Evolutionary conservation across 2,888 invertebrate species (phyloP), one percentile per base, ranked within the genome.

Genomic region (Stenodema calcarata): DNA sequence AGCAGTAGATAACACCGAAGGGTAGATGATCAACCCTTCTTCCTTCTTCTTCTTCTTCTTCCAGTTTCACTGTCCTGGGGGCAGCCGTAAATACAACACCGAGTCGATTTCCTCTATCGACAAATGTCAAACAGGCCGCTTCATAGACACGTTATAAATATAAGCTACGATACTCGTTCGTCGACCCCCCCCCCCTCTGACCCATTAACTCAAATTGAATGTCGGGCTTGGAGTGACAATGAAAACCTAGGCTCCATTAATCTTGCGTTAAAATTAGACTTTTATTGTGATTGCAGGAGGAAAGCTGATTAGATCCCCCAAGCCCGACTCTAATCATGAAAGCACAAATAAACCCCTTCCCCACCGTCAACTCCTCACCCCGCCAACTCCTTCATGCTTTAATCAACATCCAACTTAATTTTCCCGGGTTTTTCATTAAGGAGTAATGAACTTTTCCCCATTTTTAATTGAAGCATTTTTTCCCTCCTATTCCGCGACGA

Each of bases 321-420:
- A 73, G 84, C 84, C 30, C 70, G 82, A 44, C 75, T 84, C 84
- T 84, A 84, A 84, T 84, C 84, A 84, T 84, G 84, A 84, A 84
- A 84, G 73, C 84, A 84, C 84, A 84, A 84, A 84, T 84, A 84
- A 84, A 73, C 84, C 44, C 75, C 84, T 54, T 18, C 44, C 35
- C 80, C 47, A 50, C n/a, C n/a, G n/a, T n/a, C n/a, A n/a, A n/a
- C n/a, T n/a, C n/a, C n/a, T n/a, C 28, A 23, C 30, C 50, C 30
- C 54, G 23, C 18, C 42, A 18, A 11, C 44, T 42, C 44, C 41
- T 44, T 44, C 69, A 69, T 41, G 82, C 84, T 84, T 84, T 84
- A 84, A 84, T 84, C 84, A 84, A 84, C 84, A 84, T 84, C 84
- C 84, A 84, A 84, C 84, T 84, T 75, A 84, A 84, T 84, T 84